Evolutionary conservation across 2,888 invertebrate genomes (phyloP).

Genomic region (Drosophila recens): DNA sequence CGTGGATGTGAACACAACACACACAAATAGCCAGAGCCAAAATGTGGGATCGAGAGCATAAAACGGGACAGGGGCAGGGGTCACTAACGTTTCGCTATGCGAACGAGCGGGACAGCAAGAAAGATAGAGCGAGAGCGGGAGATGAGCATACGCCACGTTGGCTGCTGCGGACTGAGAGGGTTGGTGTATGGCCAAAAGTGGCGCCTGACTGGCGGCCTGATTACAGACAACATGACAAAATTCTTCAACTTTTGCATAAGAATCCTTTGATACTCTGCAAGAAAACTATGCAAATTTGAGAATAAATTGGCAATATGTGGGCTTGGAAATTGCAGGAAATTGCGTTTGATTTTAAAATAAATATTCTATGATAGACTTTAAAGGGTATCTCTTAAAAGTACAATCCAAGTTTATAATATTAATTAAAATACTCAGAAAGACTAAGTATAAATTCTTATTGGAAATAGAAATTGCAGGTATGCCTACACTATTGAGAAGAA

Average conservation of each 20-base stretch:
- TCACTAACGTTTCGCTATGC: constrained; percentile 12
- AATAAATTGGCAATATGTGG: background rate
- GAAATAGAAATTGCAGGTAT: too few species aligned
- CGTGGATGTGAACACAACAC: constrained; percentile 34
- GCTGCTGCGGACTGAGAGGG: constrained; percentile 47
- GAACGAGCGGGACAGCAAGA: constrained; percentile 2
- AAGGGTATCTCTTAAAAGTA: background rate
- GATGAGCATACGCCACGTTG: constrained; percentile 25
- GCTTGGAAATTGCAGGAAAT: too few species aligned
- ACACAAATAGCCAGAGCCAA: constrained; percentile 38
- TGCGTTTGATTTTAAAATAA: too few species aligned
- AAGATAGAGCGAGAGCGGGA: background rate
- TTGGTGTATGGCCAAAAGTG: constrained; percentile 29
- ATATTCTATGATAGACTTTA: too few species aligned
- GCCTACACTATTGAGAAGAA: too few species aligned
- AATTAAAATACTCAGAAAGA: background rate
- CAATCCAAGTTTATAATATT: background rate
- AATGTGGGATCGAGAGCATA: constrained; percentile 60
- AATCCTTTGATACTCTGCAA: constrained; percentile 28
- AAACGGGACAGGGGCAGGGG: constrained; percentile 14
- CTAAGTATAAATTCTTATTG: background rate
- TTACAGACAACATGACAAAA: constrained; percentile 41
- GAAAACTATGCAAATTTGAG: too few species aligned
- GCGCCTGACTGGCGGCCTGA: constrained; percentile 63
- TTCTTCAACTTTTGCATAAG: background rate